Evolutionary conservation across 2,888 invertebrate species (phyloP), one percentile per base, ranked within the genome.

Genomic region (Heliconius ismenius): DNA sequence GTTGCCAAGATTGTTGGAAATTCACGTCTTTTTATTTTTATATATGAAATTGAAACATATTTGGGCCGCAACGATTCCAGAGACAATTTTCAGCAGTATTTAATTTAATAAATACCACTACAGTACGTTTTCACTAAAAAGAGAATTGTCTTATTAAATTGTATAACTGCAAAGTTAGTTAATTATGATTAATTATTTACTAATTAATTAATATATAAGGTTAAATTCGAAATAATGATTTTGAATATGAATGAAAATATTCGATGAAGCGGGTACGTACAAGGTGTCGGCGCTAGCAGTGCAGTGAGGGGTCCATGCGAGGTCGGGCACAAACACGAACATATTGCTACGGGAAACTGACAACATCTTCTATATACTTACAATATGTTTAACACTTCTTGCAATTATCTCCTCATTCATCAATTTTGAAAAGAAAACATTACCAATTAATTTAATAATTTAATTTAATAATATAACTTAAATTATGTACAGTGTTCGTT

Each of bases 291-390:
- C 75, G 79, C 79, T 81, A 81, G 81, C 64, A 73, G 85, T 84
- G 85, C 85, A 82, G 79, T 80, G 81, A 79, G 81, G 79, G 81
- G 76, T 78, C 80, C 85, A 86, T 86, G 87, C 86, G 84, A 78
- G 83, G 79, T 85, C 84, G 86, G 86, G 83, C 82, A 89, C 83
- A 84, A 81, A 84, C 81, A 85, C 78, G 82, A 81, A 85, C 82
- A 85, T 85, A 87, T 83, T 83, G 84, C 88, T 89, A 92, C 89
- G 84, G 89, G 88, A 88, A 83, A 82, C 84, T 83, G 86, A 88
- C 86, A 89, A 90, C 88, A 90, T 86, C 86, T 84, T 86, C 82
- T 79, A 77, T 88, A 90, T 92, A 92, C 92, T 90, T 90, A 92
- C 78, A 75, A 78, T 74, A 74, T 60, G 76, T 73, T 76, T 76